A percentile compares a stretch with the other conserved stretches of the same genome.
These are phyloP conservation scores for Chaitophorus viminalis DNA, from an alignment of 2,888 invertebrate species.

Conservation along the genomic window DNA sequence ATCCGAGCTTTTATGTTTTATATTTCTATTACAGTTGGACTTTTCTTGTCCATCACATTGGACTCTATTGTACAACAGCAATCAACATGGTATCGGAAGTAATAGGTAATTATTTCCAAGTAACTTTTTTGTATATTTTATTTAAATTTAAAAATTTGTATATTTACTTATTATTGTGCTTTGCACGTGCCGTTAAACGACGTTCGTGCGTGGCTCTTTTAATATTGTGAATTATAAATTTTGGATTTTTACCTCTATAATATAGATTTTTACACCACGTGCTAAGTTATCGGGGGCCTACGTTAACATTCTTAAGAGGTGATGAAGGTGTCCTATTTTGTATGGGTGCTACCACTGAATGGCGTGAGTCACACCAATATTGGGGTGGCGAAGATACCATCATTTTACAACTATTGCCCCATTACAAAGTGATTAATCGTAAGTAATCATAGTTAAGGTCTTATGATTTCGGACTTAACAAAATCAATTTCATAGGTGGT, in stretches of 20 bases:
- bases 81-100: slow-evolving; percentile 86
- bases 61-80: slow-evolving; percentile 84
- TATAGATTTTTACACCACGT: slow-evolving; percentile 84
- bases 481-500: slow-evolving; percentile 67
- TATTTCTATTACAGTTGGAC: slow-evolving; percentile 66
- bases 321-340: slow-evolving; percentile 77
- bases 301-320: slow-evolving; percentile 70
- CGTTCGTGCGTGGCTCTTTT: not conserved
- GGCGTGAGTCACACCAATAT: slow-evolving; percentile 86
- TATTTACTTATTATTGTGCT: not conserved
- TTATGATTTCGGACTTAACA: not conserved
- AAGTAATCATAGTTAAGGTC: slow-evolving; percentile 63
- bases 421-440: slow-evolving; percentile 70
- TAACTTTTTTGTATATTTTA: slow-evolving; percentile 36
- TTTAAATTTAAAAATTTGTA: slow-evolving; percentile 6
- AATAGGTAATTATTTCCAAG: slow-evolving; percentile 71
- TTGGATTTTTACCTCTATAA: slow-evolving; percentile 29
- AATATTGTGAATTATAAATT: not conserved
- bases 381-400: slow-evolving; percentile 85
- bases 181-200: not conserved
- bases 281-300: slow-evolving; percentile 76
- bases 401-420: slow-evolving; percentile 70
- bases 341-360: slow-evolving; percentile 81
- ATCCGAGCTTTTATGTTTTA: slow-evolving; percentile 61
- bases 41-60: slow-evolving; percentile 76